Evolutionary conservation across 2,113 vertebrate genomes (phyloP).

Genomic region (Python bivittatus): DNA sequence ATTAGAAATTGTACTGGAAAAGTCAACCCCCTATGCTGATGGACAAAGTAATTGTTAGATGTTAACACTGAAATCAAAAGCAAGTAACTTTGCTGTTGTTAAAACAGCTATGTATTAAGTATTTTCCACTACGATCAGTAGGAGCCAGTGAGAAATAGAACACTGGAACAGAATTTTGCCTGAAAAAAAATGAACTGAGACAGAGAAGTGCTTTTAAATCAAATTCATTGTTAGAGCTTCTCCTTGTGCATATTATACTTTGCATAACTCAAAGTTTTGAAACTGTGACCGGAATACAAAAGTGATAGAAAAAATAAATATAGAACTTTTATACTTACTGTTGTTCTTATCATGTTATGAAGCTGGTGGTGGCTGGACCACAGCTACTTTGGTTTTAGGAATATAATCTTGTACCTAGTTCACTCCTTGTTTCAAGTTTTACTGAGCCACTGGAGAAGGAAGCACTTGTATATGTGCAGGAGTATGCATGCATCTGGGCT

Average conservation of each 20-base stretch:
- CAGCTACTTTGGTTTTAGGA: background rate
- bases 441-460: background rate
- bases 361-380: background rate
- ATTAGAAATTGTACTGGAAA: conserved; percentile 38
- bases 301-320: background rate
- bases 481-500: too few species aligned
- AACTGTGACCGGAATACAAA: background rate
- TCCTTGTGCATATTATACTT: background rate
- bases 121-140: background rate
- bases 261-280: background rate
- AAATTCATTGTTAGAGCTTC: background rate
- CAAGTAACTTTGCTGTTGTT: background rate
- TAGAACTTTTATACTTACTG: background rate
- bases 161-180: background rate
- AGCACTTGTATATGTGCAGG: background rate
- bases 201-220: background rate
- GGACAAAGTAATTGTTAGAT: background rate
- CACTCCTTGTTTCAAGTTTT: background rate
- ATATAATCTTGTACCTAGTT: background rate
- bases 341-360: background rate
- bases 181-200: background rate
- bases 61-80: background rate
- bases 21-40: background rate
- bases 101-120: background rate
- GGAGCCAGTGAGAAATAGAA: background rate